A percentile compares a stretch with the other conserved stretches of the same genome.
Evolutionary conservation across 2,797 vertebrate genomes (phyloP).

Genomic region (Aldrovandia affinis): DNA sequence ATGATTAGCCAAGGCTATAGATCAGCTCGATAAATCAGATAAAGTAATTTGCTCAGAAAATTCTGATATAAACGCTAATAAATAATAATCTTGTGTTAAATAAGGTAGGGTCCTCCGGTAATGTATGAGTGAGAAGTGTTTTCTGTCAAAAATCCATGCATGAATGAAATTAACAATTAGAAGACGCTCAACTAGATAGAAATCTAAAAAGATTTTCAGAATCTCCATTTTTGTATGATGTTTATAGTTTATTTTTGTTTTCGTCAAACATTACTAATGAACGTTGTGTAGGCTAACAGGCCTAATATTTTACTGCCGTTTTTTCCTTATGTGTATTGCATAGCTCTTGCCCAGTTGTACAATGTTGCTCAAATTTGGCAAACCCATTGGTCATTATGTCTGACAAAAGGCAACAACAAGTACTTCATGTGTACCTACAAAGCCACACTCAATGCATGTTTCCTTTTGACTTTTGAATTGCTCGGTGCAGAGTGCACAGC

Average conservation of each 20-base stretch:
- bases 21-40: background rate
- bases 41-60: conserved; percentile 1
- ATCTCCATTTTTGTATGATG: background rate
- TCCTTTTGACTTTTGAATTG: background rate
- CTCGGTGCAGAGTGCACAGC: background rate
- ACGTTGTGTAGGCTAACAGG: background rate
- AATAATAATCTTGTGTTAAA: background rate
- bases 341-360: background rate
- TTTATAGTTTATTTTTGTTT: background rate
- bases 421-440: background rate
- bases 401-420: background rate
- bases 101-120: background rate
- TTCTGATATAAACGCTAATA: background rate
- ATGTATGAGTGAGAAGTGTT: background rate
- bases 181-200: background rate
- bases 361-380: background rate
- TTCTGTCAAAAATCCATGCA: background rate
- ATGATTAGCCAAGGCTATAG: background rate
- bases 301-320: background rate
- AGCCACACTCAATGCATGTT: background rate
- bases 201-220: background rate
- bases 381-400: background rate
- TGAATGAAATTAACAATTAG: background rate
- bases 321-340: background rate
- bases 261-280: background rate